phyloP scores from a whole-genome alignment of 2,113 vertebrate species.

The Bubo scandiacus region DNA sequence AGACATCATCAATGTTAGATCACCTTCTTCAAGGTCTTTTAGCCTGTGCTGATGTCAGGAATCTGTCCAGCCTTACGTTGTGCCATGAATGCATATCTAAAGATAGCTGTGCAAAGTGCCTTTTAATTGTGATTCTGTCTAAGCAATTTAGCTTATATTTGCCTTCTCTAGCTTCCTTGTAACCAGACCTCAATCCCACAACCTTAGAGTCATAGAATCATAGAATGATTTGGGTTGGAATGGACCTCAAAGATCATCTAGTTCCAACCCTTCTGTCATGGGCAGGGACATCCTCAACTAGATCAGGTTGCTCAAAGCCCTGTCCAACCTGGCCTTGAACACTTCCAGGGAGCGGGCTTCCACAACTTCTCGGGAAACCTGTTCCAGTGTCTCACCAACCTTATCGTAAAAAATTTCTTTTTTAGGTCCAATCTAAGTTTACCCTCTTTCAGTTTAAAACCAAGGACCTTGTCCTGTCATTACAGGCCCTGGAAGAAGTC shows the following conservation, averaged over 20 bases:
- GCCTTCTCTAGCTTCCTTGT: neutral
- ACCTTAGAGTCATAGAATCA: neutral
- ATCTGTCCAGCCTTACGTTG: neutral
- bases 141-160: neutral
- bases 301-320: neutral
- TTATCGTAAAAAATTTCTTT: neutral
- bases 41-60: neutral
- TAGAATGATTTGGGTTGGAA: neutral
- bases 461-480: neutral
- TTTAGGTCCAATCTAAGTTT: neutral
- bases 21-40: neutral
- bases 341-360: neutral
- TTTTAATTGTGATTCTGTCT: neutral
- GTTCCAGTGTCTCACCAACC: neutral
- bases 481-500: neutral
- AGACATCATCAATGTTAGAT: neutral
- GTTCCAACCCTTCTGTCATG: neutral
- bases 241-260: neutral
- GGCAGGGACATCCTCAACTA: neutral
- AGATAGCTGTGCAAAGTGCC: neutral
- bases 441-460: neutral
- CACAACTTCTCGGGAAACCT: neutral
- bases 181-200: neutral
- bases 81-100: neutral
- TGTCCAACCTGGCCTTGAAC: neutral